Conservation (phyloP, 2,888 invertebrate genomes). For the Crepidodera aurea region DNA sequence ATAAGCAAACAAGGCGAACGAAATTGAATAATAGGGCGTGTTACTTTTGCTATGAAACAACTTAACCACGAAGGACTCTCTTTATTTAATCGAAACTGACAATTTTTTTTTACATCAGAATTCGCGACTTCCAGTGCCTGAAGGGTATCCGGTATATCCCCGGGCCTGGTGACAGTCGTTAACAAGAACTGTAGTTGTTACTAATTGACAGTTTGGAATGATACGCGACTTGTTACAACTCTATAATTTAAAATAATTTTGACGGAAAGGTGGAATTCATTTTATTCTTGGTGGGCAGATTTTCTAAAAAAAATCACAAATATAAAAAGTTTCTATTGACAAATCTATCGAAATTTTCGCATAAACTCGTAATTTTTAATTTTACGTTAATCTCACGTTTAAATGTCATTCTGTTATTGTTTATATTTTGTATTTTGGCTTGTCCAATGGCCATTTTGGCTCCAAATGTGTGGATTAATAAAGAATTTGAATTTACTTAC, state of each 20-base stretch:
- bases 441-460: too few relatives aligned
- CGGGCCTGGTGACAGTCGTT: not conserved
- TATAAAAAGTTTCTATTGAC: too few relatives aligned
- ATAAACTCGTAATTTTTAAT: too few relatives aligned
- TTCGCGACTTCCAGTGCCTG: not conserved
- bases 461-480: too few relatives aligned
- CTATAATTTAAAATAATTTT: not conserved
- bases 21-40: slow-evolving; percentile 20
- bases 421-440: too few relatives aligned
- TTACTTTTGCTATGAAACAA: not conserved
- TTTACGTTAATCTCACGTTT: too few relatives aligned
- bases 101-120: not conserved
- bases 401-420: too few relatives aligned
- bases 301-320: not conserved
- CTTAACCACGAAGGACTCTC: not conserved
- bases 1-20: slow-evolving; percentile 18
- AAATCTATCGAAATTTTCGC: too few relatives aligned
- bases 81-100: slow-evolving; percentile 3
- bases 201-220: not conserved
- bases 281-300: not conserved
- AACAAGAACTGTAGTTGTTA: not conserved
- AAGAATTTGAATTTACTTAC: too few relatives aligned
- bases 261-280: not conserved
- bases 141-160: not conserved
- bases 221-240: not conserved